Evolutionary conservation across 2,113 vertebrate genomes (phyloP).

Genomic region (Macrotis lagotis): DNA sequence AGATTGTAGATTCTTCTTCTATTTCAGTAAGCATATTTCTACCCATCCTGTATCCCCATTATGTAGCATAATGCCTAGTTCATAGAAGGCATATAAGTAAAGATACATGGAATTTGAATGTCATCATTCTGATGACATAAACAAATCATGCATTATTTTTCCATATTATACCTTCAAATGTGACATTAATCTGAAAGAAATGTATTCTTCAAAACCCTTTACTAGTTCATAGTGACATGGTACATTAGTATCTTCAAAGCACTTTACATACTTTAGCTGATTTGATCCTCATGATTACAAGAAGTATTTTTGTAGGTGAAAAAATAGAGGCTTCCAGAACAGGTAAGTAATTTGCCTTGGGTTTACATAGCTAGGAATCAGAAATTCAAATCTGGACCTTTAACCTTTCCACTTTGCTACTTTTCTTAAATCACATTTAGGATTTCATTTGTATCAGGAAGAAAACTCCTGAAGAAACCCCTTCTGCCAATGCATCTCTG

Average conservation of each 20-base stretch:
- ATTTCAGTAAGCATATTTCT: background rate
- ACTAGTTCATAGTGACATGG: background rate
- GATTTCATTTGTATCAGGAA: background rate
- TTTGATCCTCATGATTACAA: background rate
- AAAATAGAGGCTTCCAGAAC: background rate
- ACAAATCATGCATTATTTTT: background rate
- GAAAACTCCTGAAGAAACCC: background rate
- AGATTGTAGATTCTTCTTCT: background rate
- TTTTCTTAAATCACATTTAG: background rate
- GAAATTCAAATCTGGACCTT: background rate
- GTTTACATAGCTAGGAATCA: background rate
- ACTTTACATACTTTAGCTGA: background rate
- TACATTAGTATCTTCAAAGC: background rate
- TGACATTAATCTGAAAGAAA: background rate
- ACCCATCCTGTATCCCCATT: background rate
- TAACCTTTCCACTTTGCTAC: background rate
- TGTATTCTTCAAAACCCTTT: background rate
- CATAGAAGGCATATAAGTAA: background rate
- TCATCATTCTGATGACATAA: background rate
- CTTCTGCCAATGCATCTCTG: background rate
- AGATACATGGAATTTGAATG: background rate
- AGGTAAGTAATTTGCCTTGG: background rate
- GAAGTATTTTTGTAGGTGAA: background rate
- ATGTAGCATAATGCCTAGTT: background rate
- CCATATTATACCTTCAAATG: background rate